A percentile compares a stretch with the other conserved stretches of the same genome.
Conservation (phyloP, 2,888 invertebrate species). For the Papilio protenor region DNA sequence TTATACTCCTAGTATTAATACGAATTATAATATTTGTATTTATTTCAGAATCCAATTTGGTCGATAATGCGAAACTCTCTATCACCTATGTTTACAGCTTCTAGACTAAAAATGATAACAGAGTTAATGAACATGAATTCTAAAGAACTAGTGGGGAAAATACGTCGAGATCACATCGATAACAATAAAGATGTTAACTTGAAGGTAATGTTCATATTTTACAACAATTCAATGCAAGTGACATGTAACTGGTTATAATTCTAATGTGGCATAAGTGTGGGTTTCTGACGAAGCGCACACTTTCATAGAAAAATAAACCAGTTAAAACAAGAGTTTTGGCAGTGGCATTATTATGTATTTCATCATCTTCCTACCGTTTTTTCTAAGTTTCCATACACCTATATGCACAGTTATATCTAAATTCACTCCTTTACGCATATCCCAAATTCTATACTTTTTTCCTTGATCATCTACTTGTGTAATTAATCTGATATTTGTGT, state of each 20-base stretch:
- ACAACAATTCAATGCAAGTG: background rate
- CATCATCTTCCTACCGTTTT: no score
- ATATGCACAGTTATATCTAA: no score
- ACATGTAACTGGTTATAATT: background rate
- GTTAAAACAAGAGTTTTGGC: no score
- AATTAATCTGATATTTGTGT: no score
- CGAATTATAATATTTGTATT: background rate
- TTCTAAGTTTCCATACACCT: no score
- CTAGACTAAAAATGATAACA: slow-evolving; percentile 61
- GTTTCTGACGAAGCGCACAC: background rate
- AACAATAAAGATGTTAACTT: slow-evolving; percentile 59
- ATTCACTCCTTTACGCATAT: no score
- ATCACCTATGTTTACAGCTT: slow-evolving; percentile 69
- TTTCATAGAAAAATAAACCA: no score
- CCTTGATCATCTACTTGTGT: no score
- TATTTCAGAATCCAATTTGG: slow-evolving; percentile 69
- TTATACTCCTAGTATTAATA: no score
- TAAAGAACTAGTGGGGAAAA: slow-evolving; percentile 61
- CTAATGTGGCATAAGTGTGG: background rate
- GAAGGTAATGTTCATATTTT: slow-evolving; percentile 58
- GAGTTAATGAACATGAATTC: slow-evolving; percentile 73
- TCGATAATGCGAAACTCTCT: slow-evolving; percentile 62
- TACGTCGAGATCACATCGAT: slow-evolving; percentile 63
- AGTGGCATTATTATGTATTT: no score
- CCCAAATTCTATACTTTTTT: no score